Evolutionary conservation across 2,113 vertebrate genomes (phyloP).

Genomic region (Podocnemis expansa): DNA sequence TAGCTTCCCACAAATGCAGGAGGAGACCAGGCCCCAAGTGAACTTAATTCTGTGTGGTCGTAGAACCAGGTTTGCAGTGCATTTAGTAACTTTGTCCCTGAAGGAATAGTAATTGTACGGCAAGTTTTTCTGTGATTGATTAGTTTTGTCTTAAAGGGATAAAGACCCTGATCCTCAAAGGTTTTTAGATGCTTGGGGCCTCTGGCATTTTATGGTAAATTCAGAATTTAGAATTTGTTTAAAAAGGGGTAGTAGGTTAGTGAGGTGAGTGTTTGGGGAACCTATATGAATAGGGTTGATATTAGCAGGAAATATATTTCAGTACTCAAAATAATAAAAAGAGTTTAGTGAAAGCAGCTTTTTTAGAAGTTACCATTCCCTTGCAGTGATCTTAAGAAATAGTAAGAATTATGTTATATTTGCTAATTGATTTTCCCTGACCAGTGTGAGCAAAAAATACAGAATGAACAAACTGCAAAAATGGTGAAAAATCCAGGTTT

Average conservation of each 20-base stretch:
- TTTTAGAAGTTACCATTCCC: not conserved
- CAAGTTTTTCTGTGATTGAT: not conserved
- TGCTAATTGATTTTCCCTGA: not conserved
- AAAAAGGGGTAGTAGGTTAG: not conserved
- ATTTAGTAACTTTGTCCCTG: not conserved
- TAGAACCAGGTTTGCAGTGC: not conserved
- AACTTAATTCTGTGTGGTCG: not conserved
- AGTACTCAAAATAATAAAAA: constrained; percentile 6
- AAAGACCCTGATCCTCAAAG: not conserved
- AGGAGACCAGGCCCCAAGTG: not conserved
- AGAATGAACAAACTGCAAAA: not conserved
- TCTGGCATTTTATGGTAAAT: not conserved
- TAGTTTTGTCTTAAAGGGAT: not conserved
- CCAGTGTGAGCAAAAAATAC: not conserved
- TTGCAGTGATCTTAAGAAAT: no score
- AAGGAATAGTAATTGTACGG: not conserved
- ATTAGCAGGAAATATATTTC: not conserved
- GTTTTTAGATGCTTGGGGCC: not conserved
- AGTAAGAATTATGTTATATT: not conserved
- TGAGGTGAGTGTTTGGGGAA: not conserved
- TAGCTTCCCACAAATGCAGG: constrained; percentile 4
- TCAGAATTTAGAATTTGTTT: not conserved
- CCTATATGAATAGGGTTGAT: not conserved
- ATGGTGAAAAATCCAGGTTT: not conserved
- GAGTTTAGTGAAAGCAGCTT: not conserved